Percentiles rank a stretch among this genome's conserved stretches.
Evolutionary conservation across 2,113 vertebrate species (phyloP).

Genomic region (Alethe castanea): DNA sequence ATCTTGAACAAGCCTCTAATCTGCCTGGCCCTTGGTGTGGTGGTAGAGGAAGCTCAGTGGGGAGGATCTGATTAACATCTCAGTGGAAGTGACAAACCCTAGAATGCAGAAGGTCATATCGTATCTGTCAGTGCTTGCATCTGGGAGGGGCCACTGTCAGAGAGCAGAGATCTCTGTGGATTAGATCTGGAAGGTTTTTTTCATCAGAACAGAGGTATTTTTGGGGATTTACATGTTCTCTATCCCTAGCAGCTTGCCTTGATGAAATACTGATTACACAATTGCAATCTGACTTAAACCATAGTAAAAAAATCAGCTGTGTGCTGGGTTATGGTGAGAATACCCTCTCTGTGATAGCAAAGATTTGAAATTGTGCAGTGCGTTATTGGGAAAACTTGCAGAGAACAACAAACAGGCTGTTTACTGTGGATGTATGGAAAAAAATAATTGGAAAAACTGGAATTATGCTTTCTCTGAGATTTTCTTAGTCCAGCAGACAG

Average conservation of each 20-base stretch:
- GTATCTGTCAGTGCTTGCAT: neutral
- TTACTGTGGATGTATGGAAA: neutral
- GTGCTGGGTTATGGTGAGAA: neutral
- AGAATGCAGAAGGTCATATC: neutral
- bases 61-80: neutral
- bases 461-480: neutral
- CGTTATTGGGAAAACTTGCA: neutral
- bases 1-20: neutral
- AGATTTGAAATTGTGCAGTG: neutral
- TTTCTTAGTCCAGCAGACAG: neutral
- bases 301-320: neutral
- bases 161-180: neutral
- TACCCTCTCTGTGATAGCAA: neutral
- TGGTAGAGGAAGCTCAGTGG: neutral
- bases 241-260: conserved; percentile 16
- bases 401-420: neutral
- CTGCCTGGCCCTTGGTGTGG: neutral
- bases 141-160: neutral
- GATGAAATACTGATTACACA: conserved; percentile 25
- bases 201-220: neutral
- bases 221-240: neutral
- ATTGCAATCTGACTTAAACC: conserved; percentile 8
- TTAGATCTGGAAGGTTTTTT: neutral
- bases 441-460: neutral
- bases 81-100: neutral